phyloP scores from a whole-genome alignment of 1,140 invertebrate genomes.

The Palaemon carinicauda region DNA sequence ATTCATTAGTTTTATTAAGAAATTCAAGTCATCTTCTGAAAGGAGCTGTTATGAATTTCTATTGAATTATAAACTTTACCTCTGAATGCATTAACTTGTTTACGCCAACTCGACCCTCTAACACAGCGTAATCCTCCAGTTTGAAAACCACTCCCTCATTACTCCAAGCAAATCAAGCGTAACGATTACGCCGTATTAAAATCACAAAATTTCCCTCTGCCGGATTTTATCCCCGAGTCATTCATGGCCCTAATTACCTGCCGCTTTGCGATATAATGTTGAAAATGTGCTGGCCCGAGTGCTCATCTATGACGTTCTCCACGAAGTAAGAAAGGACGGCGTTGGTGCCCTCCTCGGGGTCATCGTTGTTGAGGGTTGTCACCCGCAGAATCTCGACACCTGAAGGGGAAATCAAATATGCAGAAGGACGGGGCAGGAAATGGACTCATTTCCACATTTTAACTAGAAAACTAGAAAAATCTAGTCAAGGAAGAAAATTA shows the following conservation, averaged over 20 bases:
- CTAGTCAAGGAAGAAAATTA: too few relatives aligned
- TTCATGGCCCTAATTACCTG: background rate
- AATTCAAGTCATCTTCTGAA: too few relatives aligned
- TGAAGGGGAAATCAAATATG: background rate
- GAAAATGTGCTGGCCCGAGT: conserved; percentile 26
- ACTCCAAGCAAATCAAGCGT: background rate
- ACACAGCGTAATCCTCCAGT: too few relatives aligned
- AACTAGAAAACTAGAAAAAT: too few relatives aligned
- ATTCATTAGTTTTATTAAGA: too few relatives aligned
- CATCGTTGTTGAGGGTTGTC: conserved; percentile 22
- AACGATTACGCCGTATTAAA: background rate
- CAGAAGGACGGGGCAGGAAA: background rate
- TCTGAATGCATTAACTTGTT: too few relatives aligned
- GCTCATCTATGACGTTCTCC: conserved; percentile 41
- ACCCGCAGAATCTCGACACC: conserved; percentile 12
- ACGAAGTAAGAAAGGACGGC: conserved; percentile 26
- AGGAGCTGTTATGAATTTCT: too few relatives aligned
- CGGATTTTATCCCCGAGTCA: too few relatives aligned
- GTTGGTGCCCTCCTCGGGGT: conserved; percentile 32
- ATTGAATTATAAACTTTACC: too few relatives aligned
- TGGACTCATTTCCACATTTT: background rate
- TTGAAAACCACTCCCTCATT: background rate
- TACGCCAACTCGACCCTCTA: background rate
- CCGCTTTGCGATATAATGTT: conserved; percentile 20
- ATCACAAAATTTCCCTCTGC: too few relatives aligned